These are phyloP conservation scores for Charaxes varanes DNA, from an alignment of 1,140 invertebrate genomes.

Conservation along the genomic window DNA sequence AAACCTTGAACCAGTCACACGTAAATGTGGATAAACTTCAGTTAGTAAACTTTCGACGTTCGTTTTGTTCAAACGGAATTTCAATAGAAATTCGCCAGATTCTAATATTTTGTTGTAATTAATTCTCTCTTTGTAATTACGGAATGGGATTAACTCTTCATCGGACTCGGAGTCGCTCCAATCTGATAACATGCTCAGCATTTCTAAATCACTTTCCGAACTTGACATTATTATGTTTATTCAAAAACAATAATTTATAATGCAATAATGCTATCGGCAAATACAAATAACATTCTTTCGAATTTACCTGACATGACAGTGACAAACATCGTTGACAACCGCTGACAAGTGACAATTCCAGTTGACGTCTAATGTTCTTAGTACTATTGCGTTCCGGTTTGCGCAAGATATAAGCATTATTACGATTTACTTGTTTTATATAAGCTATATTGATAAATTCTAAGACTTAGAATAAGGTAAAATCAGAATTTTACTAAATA, in stretches of 20 bases:
- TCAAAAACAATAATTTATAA: not conserved
- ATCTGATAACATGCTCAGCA: not conserved
- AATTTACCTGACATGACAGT: no score
- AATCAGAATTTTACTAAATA: no score
- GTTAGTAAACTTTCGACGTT: not conserved
- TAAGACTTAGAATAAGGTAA: no score
- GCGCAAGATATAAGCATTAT: no score
- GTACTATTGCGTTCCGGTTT: no score
- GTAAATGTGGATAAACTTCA: constrained; percentile 4
- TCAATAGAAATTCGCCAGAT: not conserved
- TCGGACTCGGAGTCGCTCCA: not conserved
- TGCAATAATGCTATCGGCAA: no score
- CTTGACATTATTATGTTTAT: not conserved
- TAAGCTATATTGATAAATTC: no score
- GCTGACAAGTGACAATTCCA: no score
- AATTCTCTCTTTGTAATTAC: not conserved
- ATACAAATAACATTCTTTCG: no score
- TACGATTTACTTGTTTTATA: no score
- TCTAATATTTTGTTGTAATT: constrained; percentile 4
- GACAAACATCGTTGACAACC: no score
- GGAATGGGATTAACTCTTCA: not conserved
- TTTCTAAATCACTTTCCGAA: constrained; percentile 4
- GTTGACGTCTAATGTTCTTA: no score
- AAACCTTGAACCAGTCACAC: not conserved
- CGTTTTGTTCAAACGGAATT: constrained; percentile 1